Conservation (phyloP, 23 tunicate species). For the Corella eumyota region DNA sequence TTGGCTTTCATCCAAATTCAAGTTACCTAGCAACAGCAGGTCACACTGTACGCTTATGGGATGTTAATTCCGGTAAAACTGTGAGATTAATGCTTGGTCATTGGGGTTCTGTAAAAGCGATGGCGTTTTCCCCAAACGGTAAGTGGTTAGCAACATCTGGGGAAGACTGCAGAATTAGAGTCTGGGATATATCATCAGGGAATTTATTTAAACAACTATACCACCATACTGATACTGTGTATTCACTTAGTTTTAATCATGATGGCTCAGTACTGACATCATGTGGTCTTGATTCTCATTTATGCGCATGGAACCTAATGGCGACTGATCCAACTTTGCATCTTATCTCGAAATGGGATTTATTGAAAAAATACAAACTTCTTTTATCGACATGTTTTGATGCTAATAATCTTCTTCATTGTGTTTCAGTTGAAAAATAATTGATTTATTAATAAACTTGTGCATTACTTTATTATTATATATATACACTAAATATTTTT, state of each 20-base stretch:
- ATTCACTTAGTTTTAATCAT: conserved; percentile 46
- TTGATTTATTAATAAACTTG: too few species aligned
- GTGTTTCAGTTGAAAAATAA: neutral
- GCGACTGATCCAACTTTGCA: neutral
- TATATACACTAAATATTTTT: too few species aligned
- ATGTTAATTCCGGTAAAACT: conserved; percentile 58
- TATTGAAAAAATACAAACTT: neutral
- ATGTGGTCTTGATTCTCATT: conserved; percentile 50
- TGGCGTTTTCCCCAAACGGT: conserved; percentile 72
- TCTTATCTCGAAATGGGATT: neutral
- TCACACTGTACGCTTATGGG: conserved; percentile 66
- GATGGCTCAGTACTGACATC: conserved; percentile 72
- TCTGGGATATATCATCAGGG: conserved; percentile 84
- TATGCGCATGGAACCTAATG: conserved; percentile 34
- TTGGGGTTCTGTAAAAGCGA: conserved; percentile 55
- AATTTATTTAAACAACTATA: conserved; percentile 54
- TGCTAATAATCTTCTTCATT: conserved; percentile 2
- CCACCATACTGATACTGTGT: conserved; percentile 57
- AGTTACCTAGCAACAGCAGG: conserved; percentile 66
- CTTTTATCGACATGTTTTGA: neutral
- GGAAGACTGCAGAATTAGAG: conserved; percentile 49
- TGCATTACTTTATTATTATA: too few species aligned
- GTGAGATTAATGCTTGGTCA: conserved; percentile 79
- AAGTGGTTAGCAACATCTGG: conserved; percentile 62
- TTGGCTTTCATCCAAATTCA: conserved; percentile 63